Conservation (phyloP, 2,113 vertebrate species). For the Octodon degus region DNA sequence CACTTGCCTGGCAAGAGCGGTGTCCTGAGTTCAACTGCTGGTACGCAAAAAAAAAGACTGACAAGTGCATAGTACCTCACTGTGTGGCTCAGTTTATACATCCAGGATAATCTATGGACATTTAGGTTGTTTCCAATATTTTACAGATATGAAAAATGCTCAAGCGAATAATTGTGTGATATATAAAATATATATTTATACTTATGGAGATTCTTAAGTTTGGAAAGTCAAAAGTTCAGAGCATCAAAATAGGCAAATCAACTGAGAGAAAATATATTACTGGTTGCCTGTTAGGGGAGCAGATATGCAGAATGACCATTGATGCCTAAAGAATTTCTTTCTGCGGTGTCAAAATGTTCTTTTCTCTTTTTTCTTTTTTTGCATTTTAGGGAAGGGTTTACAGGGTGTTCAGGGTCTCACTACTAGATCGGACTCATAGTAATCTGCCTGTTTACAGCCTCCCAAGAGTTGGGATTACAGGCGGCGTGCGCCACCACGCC, state of each 20-base stretch:
- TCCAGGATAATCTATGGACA: too few relatives aligned
- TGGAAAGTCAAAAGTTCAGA: background rate
- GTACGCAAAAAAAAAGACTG: too few relatives aligned
- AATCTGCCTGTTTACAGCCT: too few relatives aligned
- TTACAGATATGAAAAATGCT: background rate
- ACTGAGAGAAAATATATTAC: background rate
- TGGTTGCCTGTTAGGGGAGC: background rate
- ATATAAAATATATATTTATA: background rate
- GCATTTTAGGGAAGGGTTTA: too few relatives aligned
- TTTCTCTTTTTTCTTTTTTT: too few relatives aligned
- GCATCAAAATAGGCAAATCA: background rate
- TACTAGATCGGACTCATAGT: too few relatives aligned
- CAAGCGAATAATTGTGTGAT: background rate
- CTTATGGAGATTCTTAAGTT: background rate
- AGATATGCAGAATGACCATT: background rate
- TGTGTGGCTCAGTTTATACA: background rate
- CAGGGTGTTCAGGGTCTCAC: too few relatives aligned
- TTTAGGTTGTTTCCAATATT: background rate
- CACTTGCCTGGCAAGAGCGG: too few relatives aligned
- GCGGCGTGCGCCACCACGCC: too few relatives aligned
- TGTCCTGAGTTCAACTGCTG: too few relatives aligned
- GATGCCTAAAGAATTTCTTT: background rate
- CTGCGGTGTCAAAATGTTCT: background rate
- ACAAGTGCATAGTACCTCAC: background rate
- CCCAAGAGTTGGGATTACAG: too few relatives aligned